Evolutionary conservation across 2,797 vertebrate genomes (phyloP), one percentile per base, ranked within the genome.

Genomic region (Cetoscarus ocellatus): DNA sequence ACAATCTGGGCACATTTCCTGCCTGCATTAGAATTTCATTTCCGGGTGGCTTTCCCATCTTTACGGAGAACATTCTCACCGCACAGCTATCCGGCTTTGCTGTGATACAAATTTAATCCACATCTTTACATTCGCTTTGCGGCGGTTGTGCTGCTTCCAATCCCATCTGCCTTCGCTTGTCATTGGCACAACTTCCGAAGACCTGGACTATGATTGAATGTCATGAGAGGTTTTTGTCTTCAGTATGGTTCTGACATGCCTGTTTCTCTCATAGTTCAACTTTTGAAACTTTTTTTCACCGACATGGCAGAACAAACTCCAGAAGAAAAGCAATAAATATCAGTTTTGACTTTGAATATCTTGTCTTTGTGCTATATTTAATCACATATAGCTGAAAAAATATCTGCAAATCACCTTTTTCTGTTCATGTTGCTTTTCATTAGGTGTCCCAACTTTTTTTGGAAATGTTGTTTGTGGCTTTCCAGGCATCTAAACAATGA

Each of bases 91-190:
- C 18, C n/a, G 3, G 27, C 57, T 51, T 61, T 67, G 6, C 61
- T 35, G 43, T 47, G 58, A 68, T 66, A 64, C 27, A 55, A 51
- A 69, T 72, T 61, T 51, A 68, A 69, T 50, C 44, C 62, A 45
- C 47, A 50, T 55, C 58, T 36, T 12, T 15, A 5, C 10, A 50
- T 68, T 58, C 35, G 19, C 59, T 54, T 49, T 12, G 12, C 7
- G 42, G 27, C 42, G 12, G 38, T 19, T 47, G 18, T 27, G 19
- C 13, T 67, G 47, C 27, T 27, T 27, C 27, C 27, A 59, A 73
- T 67, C 36, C 52, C 5, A 5, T 56, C 35, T 49, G 15, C 11
- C 36, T 45, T 65, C 57, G 34, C 70, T 64, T 80, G 49, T 19
- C 49, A 50, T 50, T 70, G 40, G 27, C 67, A 55, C 11, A 57